phyloP scores from a whole-genome alignment of 2,113 vertebrate genomes.

The Onychostruthus taczanowskii region DNA sequence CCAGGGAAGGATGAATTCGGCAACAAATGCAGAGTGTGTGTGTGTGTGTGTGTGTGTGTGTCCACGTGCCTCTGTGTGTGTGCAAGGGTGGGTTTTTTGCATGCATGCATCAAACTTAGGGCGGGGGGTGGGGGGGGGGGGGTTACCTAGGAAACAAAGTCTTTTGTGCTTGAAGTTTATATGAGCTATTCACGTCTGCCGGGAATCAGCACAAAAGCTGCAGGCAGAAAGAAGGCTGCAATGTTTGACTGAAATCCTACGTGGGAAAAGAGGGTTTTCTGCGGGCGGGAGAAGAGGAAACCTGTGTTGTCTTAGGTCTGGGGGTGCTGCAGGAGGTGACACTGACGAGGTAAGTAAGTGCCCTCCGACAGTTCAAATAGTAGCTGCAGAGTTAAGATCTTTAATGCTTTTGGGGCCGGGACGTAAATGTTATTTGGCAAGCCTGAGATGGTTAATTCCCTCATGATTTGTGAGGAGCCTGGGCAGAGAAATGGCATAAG shows the following conservation, averaged over 20 bases:
- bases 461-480: constrained; percentile 17
- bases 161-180: constrained; percentile 89
- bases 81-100: constrained; percentile 17
- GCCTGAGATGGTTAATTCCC: background rate
- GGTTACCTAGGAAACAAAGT: constrained; percentile 93
- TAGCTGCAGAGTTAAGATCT: constrained; percentile 9
- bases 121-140: background rate
- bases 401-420: background rate
- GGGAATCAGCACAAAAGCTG: constrained; percentile 84
- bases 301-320: constrained; percentile 16
- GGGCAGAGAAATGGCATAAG: constrained; percentile 8
- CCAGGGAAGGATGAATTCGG: constrained; percentile 76
- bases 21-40: constrained; percentile 57
- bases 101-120: constrained; percentile 73
- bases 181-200: constrained; percentile 81
- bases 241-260: constrained; percentile 69
- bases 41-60: background rate
- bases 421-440: constrained; percentile 16
- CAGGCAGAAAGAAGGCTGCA: constrained; percentile 71
- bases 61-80: background rate
- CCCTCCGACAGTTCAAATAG: constrained; percentile 9
- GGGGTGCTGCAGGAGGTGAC: constrained; percentile 52
- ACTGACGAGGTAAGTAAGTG: constrained; percentile 68
- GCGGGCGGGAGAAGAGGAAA: constrained; percentile 25
- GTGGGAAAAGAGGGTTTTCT: constrained; percentile 55